Evolutionary conservation across 2,888 invertebrate genomes (phyloP), one percentile per base, ranked within the genome.

Genomic region (Disparrhopalites patrizii): DNA sequence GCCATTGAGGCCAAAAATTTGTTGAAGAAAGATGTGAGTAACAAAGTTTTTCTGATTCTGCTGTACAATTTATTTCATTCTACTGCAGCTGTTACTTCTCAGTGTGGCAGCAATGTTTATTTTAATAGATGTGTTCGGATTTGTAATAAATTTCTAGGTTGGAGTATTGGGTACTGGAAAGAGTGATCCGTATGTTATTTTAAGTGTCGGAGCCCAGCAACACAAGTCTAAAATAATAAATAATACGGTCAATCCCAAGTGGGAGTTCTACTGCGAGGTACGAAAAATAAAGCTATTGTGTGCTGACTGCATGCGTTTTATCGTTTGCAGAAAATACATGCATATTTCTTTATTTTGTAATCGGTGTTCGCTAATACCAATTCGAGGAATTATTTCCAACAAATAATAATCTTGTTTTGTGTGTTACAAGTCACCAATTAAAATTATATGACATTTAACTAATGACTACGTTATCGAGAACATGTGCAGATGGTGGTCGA

Each of bases 191-290:
- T 99, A 98, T 80, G 91, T 91, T 54, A 86, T 94, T 62, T 83
- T 93, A 77, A 87, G 86, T 76, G 92, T 99, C 68, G 98, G 98
- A 62, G 91, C 94, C 0, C 92, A 95, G 81, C 89, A 90, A 79
- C 95, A 91, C 82, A 88, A 89, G 79, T 98, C 98, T 0, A 89
- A 92, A 80, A 92, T 91, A 40, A 94, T 98, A 75, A 90, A 94
- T 79, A 95, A 93, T 79, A 90, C 89, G 71, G 86, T 98, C 30
- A 91, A 93, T 82, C 99, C 99, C 4, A 90, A 91, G 75, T 99
- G 98, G 97, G 93, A 98, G 81, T 94, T 84, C 81, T 93, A 92
- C 87, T 98, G 96, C 79, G 98, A 99, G 92, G 95, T 96, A 20
- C 36, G 62, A 18, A n/a, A n/a, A n/a, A 20, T 33, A 33, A 18